A percentile compares a stretch with the other conserved stretches of the same genome.
These are phyloP conservation scores for Idaea straminata DNA, from an alignment of 2,888 invertebrate species.

Conservation along the genomic window DNA sequence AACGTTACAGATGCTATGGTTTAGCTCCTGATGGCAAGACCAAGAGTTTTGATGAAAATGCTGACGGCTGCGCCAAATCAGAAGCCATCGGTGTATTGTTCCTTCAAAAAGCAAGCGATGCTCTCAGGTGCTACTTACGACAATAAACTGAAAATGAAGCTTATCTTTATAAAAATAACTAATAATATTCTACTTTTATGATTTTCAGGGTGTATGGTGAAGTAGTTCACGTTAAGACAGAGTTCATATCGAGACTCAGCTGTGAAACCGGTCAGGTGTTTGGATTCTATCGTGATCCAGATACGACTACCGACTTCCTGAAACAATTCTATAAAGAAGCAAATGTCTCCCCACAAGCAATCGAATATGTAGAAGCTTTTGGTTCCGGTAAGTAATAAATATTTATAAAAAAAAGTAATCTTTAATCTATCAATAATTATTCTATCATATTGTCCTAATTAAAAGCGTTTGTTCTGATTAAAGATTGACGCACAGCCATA, in stretches of 20 bases:
- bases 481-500: too few relatives aligned
- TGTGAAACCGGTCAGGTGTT: constrained; percentile 78
- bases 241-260: constrained; percentile 64
- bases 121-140: constrained; percentile 59
- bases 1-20: constrained; percentile 38
- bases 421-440: too few relatives aligned
- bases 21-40: constrained; percentile 90
- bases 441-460: too few relatives aligned
- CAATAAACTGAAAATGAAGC: neutral
- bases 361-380: constrained; percentile 92
- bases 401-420: too few relatives aligned
- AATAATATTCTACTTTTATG: constrained; percentile 2
- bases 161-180: neutral
- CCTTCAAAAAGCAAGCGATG: constrained; percentile 83
- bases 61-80: constrained; percentile 87
- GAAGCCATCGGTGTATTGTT: constrained; percentile 85
- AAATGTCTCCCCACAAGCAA: constrained; percentile 81
- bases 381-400: constrained; percentile 80
- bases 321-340: constrained; percentile 81
- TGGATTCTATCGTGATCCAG: constrained; percentile 78
- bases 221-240: constrained; percentile 84
- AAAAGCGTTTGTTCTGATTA: too few relatives aligned
- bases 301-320: constrained; percentile 68
- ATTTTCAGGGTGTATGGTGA: constrained; percentile 79
- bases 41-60: constrained; percentile 90